Evolutionary conservation across 2,113 vertebrate species (phyloP), one percentile per base, ranked within the genome.

Genomic region (Corythaixoides concolor): DNA sequence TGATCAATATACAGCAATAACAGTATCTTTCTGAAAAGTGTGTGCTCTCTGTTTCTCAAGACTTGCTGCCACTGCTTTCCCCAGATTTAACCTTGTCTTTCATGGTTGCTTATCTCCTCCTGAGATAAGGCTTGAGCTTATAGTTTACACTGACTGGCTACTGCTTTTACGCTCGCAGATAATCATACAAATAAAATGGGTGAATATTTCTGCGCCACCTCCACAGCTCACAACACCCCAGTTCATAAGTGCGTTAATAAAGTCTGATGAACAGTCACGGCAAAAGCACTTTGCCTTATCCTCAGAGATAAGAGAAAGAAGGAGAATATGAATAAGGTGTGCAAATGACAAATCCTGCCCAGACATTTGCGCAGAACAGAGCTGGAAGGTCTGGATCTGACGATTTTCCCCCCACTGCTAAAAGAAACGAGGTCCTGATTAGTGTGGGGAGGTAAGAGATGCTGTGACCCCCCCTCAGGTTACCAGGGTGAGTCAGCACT

Each of bases 401-500:
- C 4, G 5, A 27, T 89, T 22, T 22, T 89, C 24, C 63, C n/a
- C 27, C 32, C 33, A 12, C 7, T 85, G 62, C 58, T 91, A 58
- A 78, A 86, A 85, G 69, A 73, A 90, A 87, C 0, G 0, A 64
- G 6, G 15, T 72, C 23, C 66, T 72, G 83, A 58, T 91, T 82
- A 76, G 27, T 1, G 0, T 0, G 0, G 14, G 11, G 20, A 74
- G 8, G 52, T 59, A 24, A 58, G 43, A 58, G 37, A 33, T 24
- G n/a, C 8, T 73, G 43, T 68, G 72, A 23, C 24, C 16, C 41
- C 41, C 5, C 10, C 28, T 41, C 45, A 35, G 59, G 67, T 47
- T 77, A 56, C 47, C 5, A 14, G 50, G 37, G 55, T 84, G 52
- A 78, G 76, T 58, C 89, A 78, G 76, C 55, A 55, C 27, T 92